Evolutionary conservation across 1,140 invertebrate genomes (phyloP), one percentile per base, ranked within the genome.

Genomic region (Bombus waltoni): DNA sequence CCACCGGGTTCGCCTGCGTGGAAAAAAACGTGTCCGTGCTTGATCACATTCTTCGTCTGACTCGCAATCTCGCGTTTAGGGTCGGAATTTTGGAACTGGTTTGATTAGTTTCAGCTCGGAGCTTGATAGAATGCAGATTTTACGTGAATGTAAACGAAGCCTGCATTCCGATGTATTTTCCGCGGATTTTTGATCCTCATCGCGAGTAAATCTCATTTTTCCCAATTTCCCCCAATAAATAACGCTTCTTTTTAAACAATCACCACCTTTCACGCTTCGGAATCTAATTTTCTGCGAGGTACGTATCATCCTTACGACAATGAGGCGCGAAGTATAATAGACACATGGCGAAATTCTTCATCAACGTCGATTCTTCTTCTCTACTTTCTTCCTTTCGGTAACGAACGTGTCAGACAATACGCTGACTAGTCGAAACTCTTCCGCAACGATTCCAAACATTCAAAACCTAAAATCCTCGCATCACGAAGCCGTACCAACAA

Each of bases 61-160:
- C 25, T 40, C 74, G 42, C 42, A 1, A 22, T 3, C 42, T 22
- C 38, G 25, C 57, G 38, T 38, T 77, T 62, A 77, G 25, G 22
- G 40, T 59, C 15, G 47, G 75, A 62, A 77, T 77, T 77, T n/a
- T 62, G 25, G 75, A 25, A 15, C n/a, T 13, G 28, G 75, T 62
- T 59, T 59, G 57, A 62, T 77, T 77, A 62, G 74, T n/a, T 59
- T 62, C 25, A 13, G 13, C 9, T 18, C 1, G 15, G n/a, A 10
- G 1, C 8, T 47, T 15, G 72, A 47, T 8, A 28, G 25, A n/a
- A 15, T 28, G 44, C 11, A 75, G 74, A 76, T 42, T 59, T 38
- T 6, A 76, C 35, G 74, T 13, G 47, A 76, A 76, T 38, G 42
- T 18, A 35, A 75, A 8, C n/a, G 28, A 32, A 28, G 28, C 32